These are phyloP conservation scores for Chrysocyon brachyurus DNA, from an alignment of 2,797 vertebrate species.

Conservation along the genomic window DNA sequence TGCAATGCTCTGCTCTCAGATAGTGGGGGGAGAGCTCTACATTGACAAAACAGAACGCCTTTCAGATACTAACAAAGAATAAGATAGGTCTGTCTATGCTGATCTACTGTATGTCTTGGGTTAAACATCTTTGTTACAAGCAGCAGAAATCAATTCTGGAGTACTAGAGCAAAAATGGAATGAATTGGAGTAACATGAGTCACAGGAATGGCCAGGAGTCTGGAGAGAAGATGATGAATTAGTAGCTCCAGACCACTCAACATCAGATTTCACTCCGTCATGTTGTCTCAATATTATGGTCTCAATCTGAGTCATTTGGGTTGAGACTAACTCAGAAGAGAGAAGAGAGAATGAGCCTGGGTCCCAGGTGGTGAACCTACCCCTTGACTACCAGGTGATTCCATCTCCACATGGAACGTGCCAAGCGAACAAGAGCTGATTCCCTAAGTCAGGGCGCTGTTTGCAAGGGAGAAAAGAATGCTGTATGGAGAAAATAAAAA, in stretches of 20 bases:
- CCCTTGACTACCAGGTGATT: neutral
- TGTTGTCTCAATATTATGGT: neutral
- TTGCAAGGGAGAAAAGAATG: neutral
- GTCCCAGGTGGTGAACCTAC: neutral
- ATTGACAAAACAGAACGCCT: neutral
- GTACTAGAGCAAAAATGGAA: neutral
- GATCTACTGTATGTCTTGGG: neutral
- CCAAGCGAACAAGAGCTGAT: neutral
- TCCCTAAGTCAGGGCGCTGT: neutral
- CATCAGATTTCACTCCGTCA: too few relatives aligned
- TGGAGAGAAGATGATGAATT: neutral
- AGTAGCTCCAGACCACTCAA: neutral
- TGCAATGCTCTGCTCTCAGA: neutral
- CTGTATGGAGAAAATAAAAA: neutral
- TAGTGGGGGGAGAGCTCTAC: neutral
- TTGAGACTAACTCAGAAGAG: neutral
- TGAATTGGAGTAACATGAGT: neutral
- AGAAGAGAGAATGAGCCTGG: neutral
- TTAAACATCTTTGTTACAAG: neutral
- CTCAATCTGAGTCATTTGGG: neutral
- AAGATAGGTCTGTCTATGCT: neutral
- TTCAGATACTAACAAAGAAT: neutral
- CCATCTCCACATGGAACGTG: neutral
- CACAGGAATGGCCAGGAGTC: neutral
- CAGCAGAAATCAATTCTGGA: neutral